Evolutionary conservation across 2,888 invertebrate genomes (phyloP), one percentile per base, ranked within the genome.

Genomic region (Pterostichus niger): DNA sequence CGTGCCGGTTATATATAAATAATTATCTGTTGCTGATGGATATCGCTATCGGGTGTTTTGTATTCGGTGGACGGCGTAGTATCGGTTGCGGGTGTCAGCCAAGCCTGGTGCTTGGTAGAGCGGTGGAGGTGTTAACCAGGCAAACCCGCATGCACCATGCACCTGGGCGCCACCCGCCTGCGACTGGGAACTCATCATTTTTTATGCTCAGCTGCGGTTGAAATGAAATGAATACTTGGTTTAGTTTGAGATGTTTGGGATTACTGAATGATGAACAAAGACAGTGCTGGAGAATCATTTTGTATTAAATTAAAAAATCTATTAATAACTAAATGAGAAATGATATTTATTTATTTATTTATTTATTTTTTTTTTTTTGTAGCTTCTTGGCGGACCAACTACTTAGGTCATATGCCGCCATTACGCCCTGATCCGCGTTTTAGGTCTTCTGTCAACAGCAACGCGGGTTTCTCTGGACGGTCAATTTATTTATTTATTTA

Each of bases 111-210:
- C 56, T 52, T 24, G 17, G 33, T 33, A 15, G 40, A 68, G 6
- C 52, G 52, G 68, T 71, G 68, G 68, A 71, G 68, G 68, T 46
- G 64, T 77, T 33, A 40, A 40, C 40, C 40, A 40, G 40, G 5
- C 40, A 6, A 76, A 33, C 90, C 89, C 90, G 90, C 89, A 90
- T 89, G 87, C 90, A 90, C 89, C 90, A 90, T 89, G 87, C 90
- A 90, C 89, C 90, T 90, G 90, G 90, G 80, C 52, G 64, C 64
- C 64, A 35, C 33, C 35, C 64, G 64, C 64, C 64, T 13, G 31
- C 17, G 6, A 56, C 56, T 13, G n/a, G 17, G 56, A 17, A 11
- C 15, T 31, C 64, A 24, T 24, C 46, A 77, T 61, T 79, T 79
- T 79, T 79, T 61, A 79, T 15, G 49, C 24, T 79, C 79, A 79